phyloP scores from a whole-genome alignment of 2,888 invertebrate species.

The Sinohyriopsis cumingii region DNA sequence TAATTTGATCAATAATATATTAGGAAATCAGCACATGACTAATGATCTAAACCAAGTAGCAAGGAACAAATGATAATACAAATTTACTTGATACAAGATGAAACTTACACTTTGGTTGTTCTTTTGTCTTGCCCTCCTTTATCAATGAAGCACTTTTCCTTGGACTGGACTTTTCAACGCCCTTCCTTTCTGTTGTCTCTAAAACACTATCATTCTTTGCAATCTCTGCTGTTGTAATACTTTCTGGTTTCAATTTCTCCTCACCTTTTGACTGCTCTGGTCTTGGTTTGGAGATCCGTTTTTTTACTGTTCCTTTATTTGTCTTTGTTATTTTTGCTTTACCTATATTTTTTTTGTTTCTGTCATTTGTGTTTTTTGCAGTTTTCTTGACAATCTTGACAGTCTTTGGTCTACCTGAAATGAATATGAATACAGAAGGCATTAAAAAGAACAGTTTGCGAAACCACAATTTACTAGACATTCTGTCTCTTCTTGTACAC shows the following conservation, averaged over 20 bases:
- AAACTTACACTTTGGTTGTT: not conserved
- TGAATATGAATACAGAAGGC: too few species aligned
- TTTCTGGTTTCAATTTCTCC: not conserved
- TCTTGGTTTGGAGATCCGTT: slow-evolving; percentile 2
- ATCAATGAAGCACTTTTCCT: not conserved
- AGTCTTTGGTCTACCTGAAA: too few species aligned
- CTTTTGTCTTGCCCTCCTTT: not conserved
- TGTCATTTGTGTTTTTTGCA: not conserved
- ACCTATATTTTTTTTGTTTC: not conserved
- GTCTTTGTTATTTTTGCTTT: not conserved
- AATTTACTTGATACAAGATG: too few species aligned
- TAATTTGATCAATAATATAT: too few species aligned
- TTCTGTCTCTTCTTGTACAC: too few species aligned
- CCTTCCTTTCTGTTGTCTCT: slow-evolving; percentile 1
- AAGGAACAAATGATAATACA: too few species aligned
- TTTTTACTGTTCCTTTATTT: slow-evolving; percentile 10
- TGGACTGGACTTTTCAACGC: not conserved
- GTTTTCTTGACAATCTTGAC: too few species aligned
- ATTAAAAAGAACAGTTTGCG: too few species aligned
- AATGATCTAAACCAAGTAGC: too few species aligned
- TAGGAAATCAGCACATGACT: too few species aligned
- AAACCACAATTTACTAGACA: too few species aligned
- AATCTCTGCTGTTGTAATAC: not conserved
- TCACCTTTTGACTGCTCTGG: not conserved
- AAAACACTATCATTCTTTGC: not conserved